These are phyloP conservation scores for Agrotis clavis DNA, from an alignment of 2,888 invertebrate genomes.

Conservation along the genomic window DNA sequence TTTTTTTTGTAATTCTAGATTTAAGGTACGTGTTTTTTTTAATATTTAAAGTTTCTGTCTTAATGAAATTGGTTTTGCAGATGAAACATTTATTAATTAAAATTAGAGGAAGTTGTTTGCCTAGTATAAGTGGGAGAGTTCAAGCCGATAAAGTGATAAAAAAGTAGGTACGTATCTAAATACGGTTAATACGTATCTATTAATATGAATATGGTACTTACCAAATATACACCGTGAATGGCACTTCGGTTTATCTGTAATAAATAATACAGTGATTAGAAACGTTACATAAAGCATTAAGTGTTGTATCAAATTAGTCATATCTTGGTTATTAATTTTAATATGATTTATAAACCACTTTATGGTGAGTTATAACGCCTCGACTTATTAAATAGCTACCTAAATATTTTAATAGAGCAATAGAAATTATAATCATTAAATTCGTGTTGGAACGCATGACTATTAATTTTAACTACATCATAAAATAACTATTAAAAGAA, in stretches of 20 bases:
- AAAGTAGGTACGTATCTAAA: too few relatives aligned
- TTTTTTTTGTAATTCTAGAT: too few relatives aligned
- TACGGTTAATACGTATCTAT: too few relatives aligned
- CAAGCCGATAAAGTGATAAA: too few relatives aligned
- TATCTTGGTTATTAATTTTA: background rate
- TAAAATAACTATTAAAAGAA: background rate
- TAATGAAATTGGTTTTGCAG: background rate
- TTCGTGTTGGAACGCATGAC: background rate
- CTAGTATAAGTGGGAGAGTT: too few relatives aligned
- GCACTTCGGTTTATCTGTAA: slow-evolving; percentile 50
- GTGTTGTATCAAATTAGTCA: background rate
- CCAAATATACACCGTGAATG: slow-evolving; percentile 29
- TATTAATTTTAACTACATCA: background rate
- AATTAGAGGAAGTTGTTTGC: too few relatives aligned
- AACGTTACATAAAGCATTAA: background rate
- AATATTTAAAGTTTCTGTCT: too few relatives aligned
- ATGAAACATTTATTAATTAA: too few relatives aligned
- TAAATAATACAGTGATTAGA: slow-evolving; percentile 40
- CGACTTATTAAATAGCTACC: background rate
- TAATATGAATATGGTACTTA: slow-evolving; percentile 31
- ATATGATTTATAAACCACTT: background rate
- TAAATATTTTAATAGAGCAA: background rate
- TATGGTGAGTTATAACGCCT: background rate
- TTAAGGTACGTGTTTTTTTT: too few relatives aligned
- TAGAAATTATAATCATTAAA: background rate